Evolutionary conservation across 2,113 vertebrate genomes (phyloP).

Genomic region (Vulpes ferrilata): DNA sequence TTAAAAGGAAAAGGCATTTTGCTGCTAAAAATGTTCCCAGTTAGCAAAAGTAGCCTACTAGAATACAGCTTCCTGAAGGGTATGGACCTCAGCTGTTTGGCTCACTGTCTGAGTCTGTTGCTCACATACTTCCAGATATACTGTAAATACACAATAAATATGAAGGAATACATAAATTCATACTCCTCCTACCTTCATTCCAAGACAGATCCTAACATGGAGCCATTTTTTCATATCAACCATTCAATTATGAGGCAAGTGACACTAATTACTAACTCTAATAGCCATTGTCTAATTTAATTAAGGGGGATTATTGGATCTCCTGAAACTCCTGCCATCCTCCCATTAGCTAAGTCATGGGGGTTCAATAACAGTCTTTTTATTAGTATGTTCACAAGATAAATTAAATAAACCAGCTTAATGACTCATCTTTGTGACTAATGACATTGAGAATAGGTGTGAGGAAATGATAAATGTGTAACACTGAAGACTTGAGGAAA

Average conservation of each 20-base stretch:
- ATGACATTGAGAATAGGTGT: neutral
- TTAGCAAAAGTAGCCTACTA: neutral
- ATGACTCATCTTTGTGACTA: neutral
- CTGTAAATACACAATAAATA: neutral
- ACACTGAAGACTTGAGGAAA: neutral
- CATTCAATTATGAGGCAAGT: conserved; percentile 50
- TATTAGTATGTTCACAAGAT: conserved; percentile 47
- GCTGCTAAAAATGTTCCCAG: neutral
- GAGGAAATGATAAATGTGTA: neutral
- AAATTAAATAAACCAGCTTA: conserved; percentile 59
- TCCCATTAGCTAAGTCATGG: neutral
- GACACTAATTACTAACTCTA: conserved; percentile 55
- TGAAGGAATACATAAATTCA: neutral
- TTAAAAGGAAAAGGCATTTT: neutral
- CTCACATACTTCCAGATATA: neutral
- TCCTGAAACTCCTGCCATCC: neutral
- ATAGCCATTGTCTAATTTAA: conserved; percentile 62
- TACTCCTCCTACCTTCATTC: neutral
- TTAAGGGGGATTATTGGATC: conserved; percentile 56
- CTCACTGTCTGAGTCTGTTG: neutral
- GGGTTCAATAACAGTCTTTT: conserved; percentile 47
- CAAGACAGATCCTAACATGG: neutral
- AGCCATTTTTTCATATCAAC: conserved; percentile 59
- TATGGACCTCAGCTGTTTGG: neutral
- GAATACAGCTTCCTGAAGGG: neutral